Evolutionary conservation across 2,797 vertebrate genomes (phyloP), one percentile per base, ranked within the genome.

Genomic region (Onychomys leucogaster): DNA sequence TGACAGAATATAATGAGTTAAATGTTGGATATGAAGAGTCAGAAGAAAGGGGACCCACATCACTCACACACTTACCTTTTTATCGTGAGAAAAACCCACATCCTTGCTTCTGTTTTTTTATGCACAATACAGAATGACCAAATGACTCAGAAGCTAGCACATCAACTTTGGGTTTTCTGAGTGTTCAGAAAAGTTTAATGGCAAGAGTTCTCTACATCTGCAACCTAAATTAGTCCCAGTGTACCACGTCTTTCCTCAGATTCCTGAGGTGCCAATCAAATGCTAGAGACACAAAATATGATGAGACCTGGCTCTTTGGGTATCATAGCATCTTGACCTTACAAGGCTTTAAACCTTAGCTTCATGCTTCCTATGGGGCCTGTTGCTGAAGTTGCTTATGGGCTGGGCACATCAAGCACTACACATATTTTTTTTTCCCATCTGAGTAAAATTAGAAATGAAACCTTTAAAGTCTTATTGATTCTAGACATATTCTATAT

Each of bases 311-410:
- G 97, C 97, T 98, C 98, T 98, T 97, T 97, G 98, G 97, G 97
- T 98, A 94, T 96, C 57, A 0, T 97, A 97, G 97, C 71, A 71
- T 98, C 98, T 98, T 98, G 97, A 94, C 96, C 96, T 65, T 97
- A 94, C 89, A 97, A 97, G 96, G 90, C 76, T 98, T 98, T 98
- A 98, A 98, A 98, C 98, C 98, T 98, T 98, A 98, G 98, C 98
- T 98, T 98, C 97, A 89, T 92, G 96, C 94, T 98, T 98, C 98
- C 98, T 97, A 67, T 0, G 97, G 97, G 98, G 75, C 97, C 95
- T 85, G 59, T 98, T 98, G 95, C 84, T 41, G 83, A 90, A 83
- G 65, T 91, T 97, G 94, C 78, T 57, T 34, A 97, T 98, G 92
- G 96, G 90, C 92, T 55, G 0, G 8, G 94, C 95, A 82, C 88